Evolutionary conservation across 2,888 invertebrate species (phyloP), one percentile per base, ranked within the genome.

Genomic region (Sinelater perroti): DNA sequence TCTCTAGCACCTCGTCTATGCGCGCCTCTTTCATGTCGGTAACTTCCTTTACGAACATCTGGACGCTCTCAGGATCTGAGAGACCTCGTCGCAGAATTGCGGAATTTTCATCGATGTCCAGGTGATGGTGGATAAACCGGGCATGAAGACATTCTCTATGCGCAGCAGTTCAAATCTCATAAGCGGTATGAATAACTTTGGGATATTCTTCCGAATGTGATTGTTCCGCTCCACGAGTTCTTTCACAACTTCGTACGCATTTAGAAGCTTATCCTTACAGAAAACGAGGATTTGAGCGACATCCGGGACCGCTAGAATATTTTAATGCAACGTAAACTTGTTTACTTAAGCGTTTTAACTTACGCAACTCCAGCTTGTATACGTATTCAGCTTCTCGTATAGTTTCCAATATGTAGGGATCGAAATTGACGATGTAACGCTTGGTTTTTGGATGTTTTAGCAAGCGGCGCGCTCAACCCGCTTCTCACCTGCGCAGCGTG

Each of bases 351-450:
- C n/a, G n/a, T n/a, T 4, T 28, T n/a, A 47, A 74, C 78, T 78
- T 76, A 86, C 86, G 78, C 40, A 93, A 78, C 26, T 85, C 84
- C 57, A 93, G 79, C 74, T 90, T 90, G 77, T 87, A 86, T 85
- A 93, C 90, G 68, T 89, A 88, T 71, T 93, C 91, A 0, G 91
- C 85, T 79, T 94, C 94, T 60, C 87, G 81, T 33, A 92, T 89
- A 44, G 90, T 84, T 76, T 90, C 89, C 1, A 80, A 78, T 45
- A 91, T 86, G 46, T 85, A 88, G 1, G 85, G 81, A 74, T 91
- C 89, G 67, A 93, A 90, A 75, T 93, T 89, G 0, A 91, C 81
- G 1, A 83, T 78, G 61, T 88, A 87, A 68, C 85, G 80, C 67
- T 84, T 85, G 0, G 87, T 88, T 24, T 77, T 77, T 2, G 87